A percentile compares a stretch with the other conserved stretches of the same genome.
Conservation (phyloP, 2,888 invertebrate genomes). For the Saturnia pavonia region DNA sequence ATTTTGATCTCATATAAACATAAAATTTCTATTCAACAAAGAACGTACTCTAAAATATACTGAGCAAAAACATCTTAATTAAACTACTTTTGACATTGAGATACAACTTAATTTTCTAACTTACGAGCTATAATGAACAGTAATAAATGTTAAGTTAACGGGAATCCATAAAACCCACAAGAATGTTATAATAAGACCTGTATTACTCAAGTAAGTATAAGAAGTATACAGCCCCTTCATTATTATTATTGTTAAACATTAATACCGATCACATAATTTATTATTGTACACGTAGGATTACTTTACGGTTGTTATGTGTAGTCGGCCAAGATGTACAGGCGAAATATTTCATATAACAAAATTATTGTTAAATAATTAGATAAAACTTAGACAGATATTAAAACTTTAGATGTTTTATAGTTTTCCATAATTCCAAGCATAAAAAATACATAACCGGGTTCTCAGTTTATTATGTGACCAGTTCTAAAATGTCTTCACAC, state of each 20-base stretch:
- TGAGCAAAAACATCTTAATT: neutral
- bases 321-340: too few relatives aligned
- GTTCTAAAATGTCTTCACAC: neutral
- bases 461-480: neutral
- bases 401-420: neutral
- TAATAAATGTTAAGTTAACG: neutral
- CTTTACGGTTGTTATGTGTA: too few relatives aligned
- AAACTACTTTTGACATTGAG: neutral
- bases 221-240: neutral
- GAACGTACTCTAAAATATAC: neutral
- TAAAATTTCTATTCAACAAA: neutral
- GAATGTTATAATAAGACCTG: too few relatives aligned
- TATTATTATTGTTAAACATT: too few relatives aligned
- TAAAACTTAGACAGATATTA: too few relatives aligned
- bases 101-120: neutral
- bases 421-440: neutral
- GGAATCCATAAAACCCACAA: too few relatives aligned
- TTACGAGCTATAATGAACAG: neutral
- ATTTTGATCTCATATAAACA: neutral
- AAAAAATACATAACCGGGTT: neutral
- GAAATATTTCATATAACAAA: too few relatives aligned
- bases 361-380: too few relatives aligned
- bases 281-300: too few relatives aligned
- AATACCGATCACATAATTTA: too few relatives aligned
- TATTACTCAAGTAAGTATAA: too few relatives aligned